phyloP scores from a whole-genome alignment of 2,888 invertebrate species.

The Leistus spinibarbis region DNA sequence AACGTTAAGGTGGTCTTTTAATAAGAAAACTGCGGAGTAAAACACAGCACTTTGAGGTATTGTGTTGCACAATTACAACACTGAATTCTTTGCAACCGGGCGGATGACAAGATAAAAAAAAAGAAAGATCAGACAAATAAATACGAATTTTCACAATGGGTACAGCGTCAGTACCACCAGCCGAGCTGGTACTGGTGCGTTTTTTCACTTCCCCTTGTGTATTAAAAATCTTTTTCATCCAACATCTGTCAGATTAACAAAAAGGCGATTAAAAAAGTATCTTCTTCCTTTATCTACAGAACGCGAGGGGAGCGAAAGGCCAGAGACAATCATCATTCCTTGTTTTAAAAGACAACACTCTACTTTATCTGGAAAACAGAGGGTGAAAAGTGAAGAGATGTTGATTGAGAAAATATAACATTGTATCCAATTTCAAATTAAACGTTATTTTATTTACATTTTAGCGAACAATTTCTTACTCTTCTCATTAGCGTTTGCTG shows the following conservation, averaged over 20 bases:
- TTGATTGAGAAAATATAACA: neutral
- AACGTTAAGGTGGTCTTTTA: neutral
- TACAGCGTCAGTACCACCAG: neutral
- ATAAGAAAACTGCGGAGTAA: neutral
- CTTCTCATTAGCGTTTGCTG: no score
- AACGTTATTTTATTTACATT: neutral
- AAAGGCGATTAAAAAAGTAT: conserved; percentile 29
- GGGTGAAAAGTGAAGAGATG: neutral
- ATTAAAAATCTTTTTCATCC: conserved; percentile 15
- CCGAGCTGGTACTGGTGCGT: neutral
- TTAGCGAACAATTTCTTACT: neutral
- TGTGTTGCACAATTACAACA: neutral
- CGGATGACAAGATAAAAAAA: neutral
- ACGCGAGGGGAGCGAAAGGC: neutral
- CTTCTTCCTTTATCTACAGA: conserved; percentile 7
- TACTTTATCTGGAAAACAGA: neutral
- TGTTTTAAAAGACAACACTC: neutral
- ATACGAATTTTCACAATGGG: neutral
- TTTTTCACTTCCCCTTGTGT: neutral
- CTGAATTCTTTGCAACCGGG: neutral
- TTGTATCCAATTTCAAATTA: neutral
- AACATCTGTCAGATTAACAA: conserved; percentile 23
- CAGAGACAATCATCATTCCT: neutral
- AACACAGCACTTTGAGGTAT: neutral
- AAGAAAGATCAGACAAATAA: neutral